Base-by-base conservation (phyloP, 2,888 invertebrate species). In the Standfussiana lucernea region DNA sequence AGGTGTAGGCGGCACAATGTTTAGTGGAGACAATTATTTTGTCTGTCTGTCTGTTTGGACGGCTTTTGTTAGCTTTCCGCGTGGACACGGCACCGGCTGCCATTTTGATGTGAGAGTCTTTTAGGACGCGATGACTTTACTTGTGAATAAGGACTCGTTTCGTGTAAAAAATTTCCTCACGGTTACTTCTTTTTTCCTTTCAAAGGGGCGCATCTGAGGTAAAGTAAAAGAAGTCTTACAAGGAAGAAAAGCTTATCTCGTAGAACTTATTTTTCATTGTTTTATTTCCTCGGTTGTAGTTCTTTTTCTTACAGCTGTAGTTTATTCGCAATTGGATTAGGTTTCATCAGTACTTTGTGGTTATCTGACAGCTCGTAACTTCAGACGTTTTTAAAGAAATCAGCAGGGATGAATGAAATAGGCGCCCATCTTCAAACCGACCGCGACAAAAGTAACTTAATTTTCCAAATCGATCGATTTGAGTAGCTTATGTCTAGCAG, bases 11-110 rank as follows among this genome's bases (percentile, higher is more conserved):
- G 93, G 92, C 87, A 89, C 89, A 92, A 91, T 92, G 93, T 92
- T 93, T 92, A 35, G 90, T 86, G 91, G 91, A 93, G 93, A 92
- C 94, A 94, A 95, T 95, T 95, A 95, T 94, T 93, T 91, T 93
- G 95, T 95, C 93, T 93, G 91, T 91, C 89, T 87, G 94, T 93
- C 90, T 90, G 93, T 92, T 84, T 89, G 92, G 91, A 88, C 82
- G 66, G 82, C 81, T 84, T 84, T 86, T 88, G 86, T 88, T 88
- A 72, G 84, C 74, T 77, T 77, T 67, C 76, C 75, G 77, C 79
- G 91, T 90, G 85, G 86, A 88, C 90, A 86, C 74, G 77, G 80
- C 83, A 81, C 87, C 83, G 89, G 86, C 88, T 83, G 84, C 80
- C 77, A 84, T 87, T 84, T 83, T 80, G 77, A 81, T 75, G 75